A percentile compares a stretch with the other conserved stretches of the same genome.
These are phyloP conservation scores for Tuta absoluta DNA, from an alignment of 2,888 invertebrate genomes.

Conservation along the genomic window DNA sequence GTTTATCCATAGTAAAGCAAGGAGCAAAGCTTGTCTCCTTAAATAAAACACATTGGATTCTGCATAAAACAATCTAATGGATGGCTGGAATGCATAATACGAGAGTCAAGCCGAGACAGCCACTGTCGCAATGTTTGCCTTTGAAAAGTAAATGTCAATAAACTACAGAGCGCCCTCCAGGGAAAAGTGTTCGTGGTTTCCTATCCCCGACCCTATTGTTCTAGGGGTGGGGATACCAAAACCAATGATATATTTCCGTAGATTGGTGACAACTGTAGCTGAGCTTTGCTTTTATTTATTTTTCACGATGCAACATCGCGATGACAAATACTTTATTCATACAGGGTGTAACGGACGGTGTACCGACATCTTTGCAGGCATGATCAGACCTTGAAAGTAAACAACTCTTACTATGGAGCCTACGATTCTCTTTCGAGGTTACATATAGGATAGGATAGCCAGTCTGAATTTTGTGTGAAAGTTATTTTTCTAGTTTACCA, in stretches of 20 bases:
- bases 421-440: too few species aligned
- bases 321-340: neutral
- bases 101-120: conserved; percentile 56
- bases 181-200: conserved; percentile 62
- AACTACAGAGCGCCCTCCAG: conserved; percentile 65
- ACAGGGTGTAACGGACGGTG: too few species aligned
- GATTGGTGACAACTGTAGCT: neutral
- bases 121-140: conserved; percentile 69
- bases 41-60: neutral
- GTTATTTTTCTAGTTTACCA: too few species aligned
- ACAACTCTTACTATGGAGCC: too few species aligned
- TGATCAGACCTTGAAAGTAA: too few species aligned
- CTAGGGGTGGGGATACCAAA: conserved; percentile 50
- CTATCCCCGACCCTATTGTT: conserved; percentile 51
- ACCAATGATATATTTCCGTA: conserved; percentile 20
- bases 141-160: conserved; percentile 79
- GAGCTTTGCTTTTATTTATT: neutral
- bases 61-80: conserved; percentile 17
- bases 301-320: neutral
- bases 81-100: conserved; percentile 37
- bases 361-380: too few species aligned
- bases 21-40: neutral
- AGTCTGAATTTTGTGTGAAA: too few species aligned
- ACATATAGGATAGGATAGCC: too few species aligned
- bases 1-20: neutral